A percentile compares a stretch with the other conserved stretches of the same genome.
These are phyloP conservation scores for Cenopis cana DNA, from an alignment of 2,888 invertebrate genomes.

Conservation along the genomic window DNA sequence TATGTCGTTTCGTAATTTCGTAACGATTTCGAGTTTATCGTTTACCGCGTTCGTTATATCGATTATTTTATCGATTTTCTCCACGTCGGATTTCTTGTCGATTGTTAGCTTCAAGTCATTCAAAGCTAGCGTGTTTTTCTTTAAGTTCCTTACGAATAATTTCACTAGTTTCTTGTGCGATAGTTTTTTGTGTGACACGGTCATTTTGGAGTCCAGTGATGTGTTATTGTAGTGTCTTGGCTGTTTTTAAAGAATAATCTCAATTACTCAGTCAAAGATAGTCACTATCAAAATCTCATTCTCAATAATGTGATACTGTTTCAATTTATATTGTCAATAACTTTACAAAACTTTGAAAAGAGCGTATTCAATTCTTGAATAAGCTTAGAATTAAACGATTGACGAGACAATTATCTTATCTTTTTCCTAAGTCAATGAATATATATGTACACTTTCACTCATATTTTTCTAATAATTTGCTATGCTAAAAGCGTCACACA, in stretches of 20 bases:
- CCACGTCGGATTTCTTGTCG: slow-evolving; percentile 60
- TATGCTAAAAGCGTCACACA: no score
- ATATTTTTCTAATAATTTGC: no score
- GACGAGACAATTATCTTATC: no score
- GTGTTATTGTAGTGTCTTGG: slow-evolving; percentile 36
- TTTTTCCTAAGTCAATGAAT: background rate
- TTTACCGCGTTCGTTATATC: slow-evolving; percentile 71
- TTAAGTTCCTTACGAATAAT: slow-evolving; percentile 66
- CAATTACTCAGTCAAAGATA: slow-evolving; percentile 29
- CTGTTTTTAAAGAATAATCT: slow-evolving; percentile 58
- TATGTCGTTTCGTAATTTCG: slow-evolving; percentile 77
- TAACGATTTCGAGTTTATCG: slow-evolving; percentile 77
- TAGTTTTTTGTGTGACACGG: slow-evolving; percentile 51
- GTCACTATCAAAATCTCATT: slow-evolving; percentile 34
- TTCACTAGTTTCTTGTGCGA: slow-evolving; percentile 63
- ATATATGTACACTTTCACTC: background rate
- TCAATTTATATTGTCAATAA: background rate
- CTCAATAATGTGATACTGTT: slow-evolving; percentile 41
- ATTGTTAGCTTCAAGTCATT: slow-evolving; percentile 68
- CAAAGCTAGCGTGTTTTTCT: slow-evolving; percentile 73
- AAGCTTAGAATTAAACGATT: no score
- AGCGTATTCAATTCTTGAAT: no score
- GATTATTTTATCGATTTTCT: slow-evolving; percentile 65
- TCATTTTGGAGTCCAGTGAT: slow-evolving; percentile 25
- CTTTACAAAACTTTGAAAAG: background rate